Conservation (phyloP, 2,797 vertebrate genomes). For the Glossophaga mutica region DNA sequence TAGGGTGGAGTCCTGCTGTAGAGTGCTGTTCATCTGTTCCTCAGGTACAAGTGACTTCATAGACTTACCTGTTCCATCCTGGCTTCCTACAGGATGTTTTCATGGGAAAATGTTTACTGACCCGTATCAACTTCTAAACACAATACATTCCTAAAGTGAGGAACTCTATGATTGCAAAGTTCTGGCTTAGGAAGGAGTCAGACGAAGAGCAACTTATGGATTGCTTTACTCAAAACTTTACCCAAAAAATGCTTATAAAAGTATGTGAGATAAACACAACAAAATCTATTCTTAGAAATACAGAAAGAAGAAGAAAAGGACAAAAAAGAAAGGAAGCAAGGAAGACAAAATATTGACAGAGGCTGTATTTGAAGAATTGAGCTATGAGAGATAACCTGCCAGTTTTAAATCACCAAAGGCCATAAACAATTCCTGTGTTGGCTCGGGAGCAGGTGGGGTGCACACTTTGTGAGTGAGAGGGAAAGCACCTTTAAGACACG, state of each 20-base stretch:
- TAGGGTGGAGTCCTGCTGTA: background rate
- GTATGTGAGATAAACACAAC: background rate
- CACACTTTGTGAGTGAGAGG: background rate
- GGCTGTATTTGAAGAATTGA: background rate
- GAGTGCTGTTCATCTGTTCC: too few relatives aligned
- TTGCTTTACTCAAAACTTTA: background rate
- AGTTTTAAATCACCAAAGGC: background rate
- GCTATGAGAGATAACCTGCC: background rate
- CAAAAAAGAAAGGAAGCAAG: background rate
- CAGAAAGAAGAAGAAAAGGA: background rate
- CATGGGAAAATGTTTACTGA: background rate
- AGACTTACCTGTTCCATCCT: fast-evolving
- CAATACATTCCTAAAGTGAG: background rate
- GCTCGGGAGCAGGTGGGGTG: background rate
- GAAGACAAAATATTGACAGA: background rate
- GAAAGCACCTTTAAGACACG: background rate
- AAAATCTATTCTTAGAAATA: background rate
- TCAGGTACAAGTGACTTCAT: background rate
- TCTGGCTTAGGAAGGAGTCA: background rate
- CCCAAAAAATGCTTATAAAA: background rate
- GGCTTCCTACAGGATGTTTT: background rate
- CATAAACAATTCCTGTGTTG: background rate
- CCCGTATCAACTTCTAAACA: background rate
- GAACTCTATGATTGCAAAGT: background rate
- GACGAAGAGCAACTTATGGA: background rate